Percentiles rank a stretch among this genome's conserved stretches.
phyloP scores from a whole-genome alignment of 1,140 invertebrate species.

The Magallana ariakensis region DNA sequence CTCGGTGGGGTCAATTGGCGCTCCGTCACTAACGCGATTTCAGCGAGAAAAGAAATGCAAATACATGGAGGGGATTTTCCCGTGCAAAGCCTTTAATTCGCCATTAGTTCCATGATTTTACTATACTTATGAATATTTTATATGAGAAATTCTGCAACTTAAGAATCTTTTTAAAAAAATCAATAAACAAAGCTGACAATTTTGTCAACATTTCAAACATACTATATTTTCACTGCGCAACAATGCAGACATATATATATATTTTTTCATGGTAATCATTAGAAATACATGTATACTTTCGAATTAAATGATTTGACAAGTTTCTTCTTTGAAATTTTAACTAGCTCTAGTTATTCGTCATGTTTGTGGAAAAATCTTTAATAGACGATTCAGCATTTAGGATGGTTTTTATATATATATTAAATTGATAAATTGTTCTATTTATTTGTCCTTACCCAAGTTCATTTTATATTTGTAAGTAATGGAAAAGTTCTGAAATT shows the following conservation, averaged over 20 bases:
- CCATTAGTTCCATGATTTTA: neutral
- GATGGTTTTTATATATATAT: too few relatives aligned
- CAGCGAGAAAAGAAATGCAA: constrained; percentile 26
- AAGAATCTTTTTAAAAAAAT: too few relatives aligned
- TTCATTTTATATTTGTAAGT: too few relatives aligned
- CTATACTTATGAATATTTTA: constrained; percentile 34
- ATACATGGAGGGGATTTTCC: neutral
- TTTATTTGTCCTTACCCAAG: too few relatives aligned
- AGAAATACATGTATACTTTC: neutral
- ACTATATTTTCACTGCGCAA: neutral
- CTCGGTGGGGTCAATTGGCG: neutral
- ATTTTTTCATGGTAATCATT: neutral
- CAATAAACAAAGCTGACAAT: neutral
- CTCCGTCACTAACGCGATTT: neutral
- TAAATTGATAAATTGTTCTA: too few relatives aligned
- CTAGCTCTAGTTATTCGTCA: too few relatives aligned
- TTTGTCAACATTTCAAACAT: neutral
- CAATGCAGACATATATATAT: neutral
- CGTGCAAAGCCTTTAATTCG: constrained; percentile 14
- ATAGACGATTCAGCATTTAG: too few relatives aligned
- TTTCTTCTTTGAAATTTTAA: too few relatives aligned
- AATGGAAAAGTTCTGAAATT: too few relatives aligned
- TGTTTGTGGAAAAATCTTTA: too few relatives aligned
- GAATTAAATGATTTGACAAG: too few relatives aligned
- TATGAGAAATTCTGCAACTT: neutral